Percentiles rank a stretch among this genome's conserved stretches.
phyloP scores from a whole-genome alignment of 53 echinoderm and acorn worm species.

The Echinarachnius parma region DNA sequence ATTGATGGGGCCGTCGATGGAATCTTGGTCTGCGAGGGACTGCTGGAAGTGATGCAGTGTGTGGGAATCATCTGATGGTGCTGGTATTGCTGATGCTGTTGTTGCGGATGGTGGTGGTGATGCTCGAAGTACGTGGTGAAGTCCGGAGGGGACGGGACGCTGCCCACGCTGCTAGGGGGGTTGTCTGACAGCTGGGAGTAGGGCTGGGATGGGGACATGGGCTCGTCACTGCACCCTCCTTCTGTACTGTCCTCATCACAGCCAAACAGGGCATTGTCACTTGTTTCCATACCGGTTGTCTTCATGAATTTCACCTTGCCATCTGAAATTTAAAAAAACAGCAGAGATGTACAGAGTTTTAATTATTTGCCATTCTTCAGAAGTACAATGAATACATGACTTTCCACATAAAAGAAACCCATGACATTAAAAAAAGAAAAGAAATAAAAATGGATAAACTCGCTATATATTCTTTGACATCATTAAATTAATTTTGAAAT shows the following conservation, averaged over 20 bases:
- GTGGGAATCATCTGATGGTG: constrained; percentile 38
- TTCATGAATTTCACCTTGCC: constrained; percentile 88
- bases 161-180: constrained; percentile 42
- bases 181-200: constrained; percentile 50
- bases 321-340: constrained; percentile 55
- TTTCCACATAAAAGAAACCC: too few species aligned
- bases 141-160: constrained; percentile 77
- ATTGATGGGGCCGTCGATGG: constrained; percentile 1
- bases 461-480: too few species aligned
- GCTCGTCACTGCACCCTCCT: constrained; percentile 65
- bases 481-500: too few species aligned
- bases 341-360: not conserved
- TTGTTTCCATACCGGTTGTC: constrained; percentile 66
- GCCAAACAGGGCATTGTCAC: constrained; percentile 45
- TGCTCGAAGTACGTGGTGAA: constrained; percentile 43
- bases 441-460: too few species aligned
- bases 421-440: too few species aligned
- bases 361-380: too few species aligned
- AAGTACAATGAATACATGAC: too few species aligned
- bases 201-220: constrained; percentile 85
- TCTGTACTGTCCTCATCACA: constrained; percentile 78
- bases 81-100: constrained; percentile 24
- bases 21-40: constrained; percentile 10
- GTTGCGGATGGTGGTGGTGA: constrained; percentile 4
- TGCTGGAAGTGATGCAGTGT: constrained; percentile 15